Conservation (phyloP, 2,888 invertebrate genomes). For the Sarcophaga carnaria region DNA sequence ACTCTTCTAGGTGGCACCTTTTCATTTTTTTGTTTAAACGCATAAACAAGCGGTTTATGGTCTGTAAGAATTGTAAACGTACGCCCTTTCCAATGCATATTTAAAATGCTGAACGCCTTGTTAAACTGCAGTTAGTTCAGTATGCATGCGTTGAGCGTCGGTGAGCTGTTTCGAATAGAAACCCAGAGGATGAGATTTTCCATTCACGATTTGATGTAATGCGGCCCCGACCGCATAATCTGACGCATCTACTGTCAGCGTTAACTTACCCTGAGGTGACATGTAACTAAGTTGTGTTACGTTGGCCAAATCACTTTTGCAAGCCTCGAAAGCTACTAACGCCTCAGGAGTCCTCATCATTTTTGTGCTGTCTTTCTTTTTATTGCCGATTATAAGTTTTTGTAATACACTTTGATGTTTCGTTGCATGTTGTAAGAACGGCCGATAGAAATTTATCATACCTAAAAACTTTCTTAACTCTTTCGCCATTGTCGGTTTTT, state of each 20-base stretch:
- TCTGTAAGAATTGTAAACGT: slow-evolving; percentile 39
- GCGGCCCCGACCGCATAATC: too few relatives aligned
- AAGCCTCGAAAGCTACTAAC: too few relatives aligned
- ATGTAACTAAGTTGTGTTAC: too few relatives aligned
- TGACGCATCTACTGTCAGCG: too few relatives aligned
- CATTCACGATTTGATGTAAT: too few relatives aligned
- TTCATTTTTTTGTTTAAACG: slow-evolving; percentile 74
- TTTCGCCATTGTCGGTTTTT: slow-evolving; percentile 54
- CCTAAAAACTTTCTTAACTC: slow-evolving; percentile 75
- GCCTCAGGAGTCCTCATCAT: neutral
- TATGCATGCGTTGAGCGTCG: too few relatives aligned
- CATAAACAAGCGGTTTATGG: slow-evolving; percentile 66
- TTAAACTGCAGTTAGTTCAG: too few relatives aligned
- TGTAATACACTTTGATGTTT: slow-evolving; percentile 3
- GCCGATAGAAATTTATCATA: slow-evolving; percentile 77
- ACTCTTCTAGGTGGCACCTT: slow-evolving; percentile 77
- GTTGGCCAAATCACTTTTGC: too few relatives aligned
- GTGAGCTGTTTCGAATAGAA: too few relatives aligned
- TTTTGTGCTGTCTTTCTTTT: neutral
- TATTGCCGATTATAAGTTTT: neutral
- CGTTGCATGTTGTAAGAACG: slow-evolving; percentile 73
- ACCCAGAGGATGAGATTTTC: too few relatives aligned
- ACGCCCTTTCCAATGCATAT: slow-evolving; percentile 34
- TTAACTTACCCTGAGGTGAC: too few relatives aligned
- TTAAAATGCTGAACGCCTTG: neutral